phyloP scores from a whole-genome alignment of 2,797 vertebrate species.

The Mionectes olivaceus region DNA sequence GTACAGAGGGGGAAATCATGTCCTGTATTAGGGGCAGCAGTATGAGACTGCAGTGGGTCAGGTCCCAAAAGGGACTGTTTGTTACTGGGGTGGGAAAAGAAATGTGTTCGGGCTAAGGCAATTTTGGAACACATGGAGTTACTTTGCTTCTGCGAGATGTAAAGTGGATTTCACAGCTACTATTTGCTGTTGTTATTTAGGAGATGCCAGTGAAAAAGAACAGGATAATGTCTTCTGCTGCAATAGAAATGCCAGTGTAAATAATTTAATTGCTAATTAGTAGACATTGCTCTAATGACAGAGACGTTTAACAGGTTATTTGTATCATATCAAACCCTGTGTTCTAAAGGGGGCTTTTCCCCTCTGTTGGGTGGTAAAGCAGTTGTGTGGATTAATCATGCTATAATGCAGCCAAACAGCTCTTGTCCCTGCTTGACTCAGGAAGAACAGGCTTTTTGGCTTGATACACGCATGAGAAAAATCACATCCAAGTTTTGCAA shows the following conservation, averaged over 20 bases:
- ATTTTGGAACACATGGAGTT: neutral
- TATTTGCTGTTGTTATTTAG: neutral
- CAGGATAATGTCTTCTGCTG: neutral
- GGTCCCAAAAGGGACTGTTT: neutral
- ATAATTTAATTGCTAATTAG: constrained; percentile 10
- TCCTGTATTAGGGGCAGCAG: neutral
- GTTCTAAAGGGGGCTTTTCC: neutral
- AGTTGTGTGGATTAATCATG: neutral
- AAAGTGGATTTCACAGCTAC: constrained; percentile 23
- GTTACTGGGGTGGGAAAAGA: neutral
- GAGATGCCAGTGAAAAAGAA: neutral
- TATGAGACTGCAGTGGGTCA: neutral
- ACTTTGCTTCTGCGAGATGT: neutral
- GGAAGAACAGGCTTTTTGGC: constrained; percentile 4
- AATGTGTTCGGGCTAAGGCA: neutral
- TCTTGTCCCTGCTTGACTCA: neutral
- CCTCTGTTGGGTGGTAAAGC: neutral
- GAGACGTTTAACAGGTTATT: neutral
- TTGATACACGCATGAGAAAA: neutral
- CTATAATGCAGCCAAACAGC: neutral
- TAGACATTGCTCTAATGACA: neutral
- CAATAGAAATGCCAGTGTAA: neutral
- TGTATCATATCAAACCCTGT: neutral
- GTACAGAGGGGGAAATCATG: constrained; percentile 42
- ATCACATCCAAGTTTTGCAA: constrained; percentile 1